Base-by-base conservation (phyloP, 2,888 invertebrate genomes). In the Limnephilus lunatus region DNA sequence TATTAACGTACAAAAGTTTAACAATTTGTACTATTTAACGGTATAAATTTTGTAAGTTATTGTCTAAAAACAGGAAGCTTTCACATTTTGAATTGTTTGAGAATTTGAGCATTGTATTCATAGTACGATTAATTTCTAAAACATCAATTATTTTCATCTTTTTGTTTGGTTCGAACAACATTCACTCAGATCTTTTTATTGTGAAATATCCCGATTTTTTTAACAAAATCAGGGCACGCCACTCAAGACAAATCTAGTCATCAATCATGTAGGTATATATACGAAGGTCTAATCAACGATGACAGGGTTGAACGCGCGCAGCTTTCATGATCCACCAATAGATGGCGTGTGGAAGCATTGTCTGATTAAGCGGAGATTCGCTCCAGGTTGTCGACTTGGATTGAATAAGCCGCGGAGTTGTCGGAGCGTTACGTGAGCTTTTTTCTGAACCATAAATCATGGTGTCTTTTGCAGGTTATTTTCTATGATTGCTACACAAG, bases 281-380 rank as follows among this genome's bases (percentile, higher is more conserved):
- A 30, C 30, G 86, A 14, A 44, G 86, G 86, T 25, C 86, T 86
- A 86, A 86, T 86, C 86, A 86, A 30, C 86, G 86, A 86, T 86
- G 86, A 86, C 86, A 30, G 44, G 44, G 86, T 86, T 30, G 39
- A 48, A 35, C 86, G 86, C 25, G 83, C 68, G 68, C 68, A 68
- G 83, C 19, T 86, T 39, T 39, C 86, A 44, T 9, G n/a, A 86
- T 30, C 39, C 86, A 48, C 39, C 86, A 44, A 86, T 86, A 44
- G 86, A 44, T 30, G 86, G 86, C 86, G 86, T 44, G 86, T 86
- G 30, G 86, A 44, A 44, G 12, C 44, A 25, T 68, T 68, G 86
- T 39, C 30, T 39, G 44, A 86, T 44, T 44, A 44, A 44, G 86
- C 35, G 44, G 44, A 86, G 86, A 25, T 44, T 44, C 86, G 85